Evolutionary conservation across 2,113 vertebrate species (phyloP), one percentile per base, ranked within the genome.

Genomic region (Petrocephalus microphthalmus): DNA sequence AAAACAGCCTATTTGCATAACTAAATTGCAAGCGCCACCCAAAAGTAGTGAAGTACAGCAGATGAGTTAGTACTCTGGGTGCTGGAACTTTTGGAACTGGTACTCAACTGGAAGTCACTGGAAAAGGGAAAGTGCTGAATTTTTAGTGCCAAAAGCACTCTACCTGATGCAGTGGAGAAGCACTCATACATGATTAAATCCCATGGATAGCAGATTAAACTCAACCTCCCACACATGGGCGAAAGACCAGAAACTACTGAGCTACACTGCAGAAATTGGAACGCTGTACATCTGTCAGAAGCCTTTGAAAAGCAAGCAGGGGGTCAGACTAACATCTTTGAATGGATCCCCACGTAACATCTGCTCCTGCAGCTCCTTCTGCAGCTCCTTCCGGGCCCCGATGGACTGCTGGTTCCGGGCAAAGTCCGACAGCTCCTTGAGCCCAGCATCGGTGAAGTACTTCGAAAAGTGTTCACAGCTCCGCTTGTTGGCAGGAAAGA

Each of bases 401-500:
- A 99, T 99, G 91, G 95, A 97, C 91, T 99, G 97, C 94, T 99
- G 98, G 94, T 98, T 99, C 81, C 98, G 96, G 91, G 98, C 98
- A 2, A 99, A 99, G 91, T 99, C 98, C 0, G 98, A 97, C 74
- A 99, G 96, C 92, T 99, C 98, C 94, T 99, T 99, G 60, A 99
- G 94, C 91, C 98, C 98, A 1, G 98, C 98, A 84, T 99, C 98
- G 7, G 98, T 99, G 92, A 99, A 99, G 93, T 99, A 99, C 93
- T 99, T 99, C 11, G 97, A 98, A 93, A 99, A 99, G 92, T 99
- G 97, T 94, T 99, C 98, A 22, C 97, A 96, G 85, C 97, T 99
- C 91, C 98, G 97, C 93, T 99, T 99, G 94, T 99, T 99, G 94
- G 98, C 97, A 91, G 98, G 98, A 92, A 99, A 99, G 89, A 99